Evolutionary conservation across 2,888 invertebrate species (phyloP).

Genomic region (Drosophila aldrichi): DNA sequence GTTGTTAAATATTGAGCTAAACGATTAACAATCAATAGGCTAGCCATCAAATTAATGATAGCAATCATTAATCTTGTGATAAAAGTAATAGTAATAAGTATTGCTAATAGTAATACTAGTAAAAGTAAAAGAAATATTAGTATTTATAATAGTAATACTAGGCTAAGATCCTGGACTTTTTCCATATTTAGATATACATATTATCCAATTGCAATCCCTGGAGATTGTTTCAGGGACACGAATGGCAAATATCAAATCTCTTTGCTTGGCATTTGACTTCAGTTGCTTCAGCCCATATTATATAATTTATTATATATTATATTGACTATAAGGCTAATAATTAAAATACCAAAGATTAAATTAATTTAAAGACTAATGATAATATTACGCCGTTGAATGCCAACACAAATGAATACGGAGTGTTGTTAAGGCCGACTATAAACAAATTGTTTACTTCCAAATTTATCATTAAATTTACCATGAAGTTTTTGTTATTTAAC

Average conservation of each 20-base stretch:
- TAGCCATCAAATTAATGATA: slow-evolving; percentile 4
- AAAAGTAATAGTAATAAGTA: background rate
- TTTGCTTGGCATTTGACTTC: background rate
- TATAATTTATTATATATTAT: background rate
- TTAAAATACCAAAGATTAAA: background rate
- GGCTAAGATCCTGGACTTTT: no score
- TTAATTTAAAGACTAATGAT: slow-evolving; percentile 7
- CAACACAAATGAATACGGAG: slow-evolving; percentile 21
- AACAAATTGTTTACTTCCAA: slow-evolving; percentile 35
- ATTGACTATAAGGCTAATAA: background rate
- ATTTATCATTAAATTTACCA: slow-evolving; percentile 42
- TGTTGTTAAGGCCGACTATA: slow-evolving; percentile 37
- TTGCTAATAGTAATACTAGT: background rate
- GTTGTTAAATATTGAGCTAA: slow-evolving; percentile 25
- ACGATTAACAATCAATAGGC: slow-evolving; percentile 36
- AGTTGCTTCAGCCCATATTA: background rate
- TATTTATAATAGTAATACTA: background rate
- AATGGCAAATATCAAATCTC: background rate
- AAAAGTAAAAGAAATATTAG: background rate
- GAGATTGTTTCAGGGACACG: no score
- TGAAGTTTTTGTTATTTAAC: slow-evolving; percentile 32
- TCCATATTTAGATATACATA: no score
- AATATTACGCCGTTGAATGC: slow-evolving; percentile 27
- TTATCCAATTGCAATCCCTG: no score
- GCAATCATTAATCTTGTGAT: slow-evolving; percentile 7